Evolutionary conservation across 2,797 vertebrate genomes (phyloP).

Genomic region (Bradypodion pumilum): DNA sequence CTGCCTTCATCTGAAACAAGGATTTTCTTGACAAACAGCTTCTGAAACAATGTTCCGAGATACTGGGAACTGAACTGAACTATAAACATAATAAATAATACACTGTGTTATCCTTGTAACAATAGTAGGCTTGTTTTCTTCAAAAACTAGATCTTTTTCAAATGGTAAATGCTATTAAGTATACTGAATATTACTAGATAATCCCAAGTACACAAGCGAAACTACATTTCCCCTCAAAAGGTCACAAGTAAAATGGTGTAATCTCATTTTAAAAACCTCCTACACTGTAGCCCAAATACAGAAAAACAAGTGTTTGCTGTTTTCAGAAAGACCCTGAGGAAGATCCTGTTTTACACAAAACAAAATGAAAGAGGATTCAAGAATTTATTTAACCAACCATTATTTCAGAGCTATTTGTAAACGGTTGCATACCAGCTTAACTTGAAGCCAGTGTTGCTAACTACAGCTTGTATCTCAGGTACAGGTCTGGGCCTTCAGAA

Average conservation of each 20-base stretch:
- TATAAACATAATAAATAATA: background rate
- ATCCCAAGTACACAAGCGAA: background rate
- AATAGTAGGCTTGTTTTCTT: background rate
- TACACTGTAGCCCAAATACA: background rate
- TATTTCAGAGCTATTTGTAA: background rate
- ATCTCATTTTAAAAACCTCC: slow-evolving; percentile 26
- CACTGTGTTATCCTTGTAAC: background rate
- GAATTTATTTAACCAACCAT: background rate
- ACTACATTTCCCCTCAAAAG: slow-evolving; percentile 12
- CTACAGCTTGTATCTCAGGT: too few species aligned
- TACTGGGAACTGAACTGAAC: background rate
- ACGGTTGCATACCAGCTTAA: background rate
- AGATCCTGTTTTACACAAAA: slow-evolving; percentile 5
- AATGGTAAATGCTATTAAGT: background rate
- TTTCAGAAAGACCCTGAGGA: background rate
- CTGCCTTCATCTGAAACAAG: background rate
- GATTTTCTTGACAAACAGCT: background rate
- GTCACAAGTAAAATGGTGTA: background rate
- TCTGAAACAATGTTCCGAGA: background rate
- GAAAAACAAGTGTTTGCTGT: background rate
- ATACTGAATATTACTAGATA: background rate
- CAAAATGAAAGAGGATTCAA: background rate
- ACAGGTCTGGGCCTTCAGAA: background rate
- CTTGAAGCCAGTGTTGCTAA: background rate
- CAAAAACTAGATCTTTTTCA: background rate